phyloP scores from a whole-genome alignment of 2,888 invertebrate species.

The Rotaria macrura region DNA sequence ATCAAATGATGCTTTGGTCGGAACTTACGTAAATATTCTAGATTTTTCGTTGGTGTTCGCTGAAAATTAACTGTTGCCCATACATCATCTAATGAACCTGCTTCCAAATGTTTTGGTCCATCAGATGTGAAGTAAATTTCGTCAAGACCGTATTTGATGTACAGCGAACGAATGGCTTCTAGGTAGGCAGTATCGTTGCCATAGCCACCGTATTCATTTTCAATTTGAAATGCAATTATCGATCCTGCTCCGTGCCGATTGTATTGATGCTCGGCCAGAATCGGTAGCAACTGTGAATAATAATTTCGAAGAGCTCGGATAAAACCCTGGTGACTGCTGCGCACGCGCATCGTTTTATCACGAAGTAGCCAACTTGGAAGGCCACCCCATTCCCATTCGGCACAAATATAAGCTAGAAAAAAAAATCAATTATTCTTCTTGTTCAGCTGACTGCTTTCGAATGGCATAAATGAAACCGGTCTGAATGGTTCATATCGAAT shows the following conservation, averaged over 20 bases:
- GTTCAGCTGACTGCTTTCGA: no score
- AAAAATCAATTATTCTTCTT: no score
- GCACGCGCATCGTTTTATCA: constrained; percentile 50
- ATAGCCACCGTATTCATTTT: constrained; percentile 37
- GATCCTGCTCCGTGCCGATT: constrained; percentile 34
- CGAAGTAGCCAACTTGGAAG: constrained; percentile 52
- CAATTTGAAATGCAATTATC: constrained; percentile 36
- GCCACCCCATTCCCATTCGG: constrained; percentile 41
- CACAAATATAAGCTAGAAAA: constrained; percentile 36
- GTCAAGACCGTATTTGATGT: constrained; percentile 37
- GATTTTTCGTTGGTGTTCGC: constrained; percentile 12
- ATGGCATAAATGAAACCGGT: no score
- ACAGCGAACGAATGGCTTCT: constrained; percentile 35
- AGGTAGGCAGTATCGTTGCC: constrained; percentile 37
- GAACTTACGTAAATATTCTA: not conserved
- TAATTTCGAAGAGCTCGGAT: constrained; percentile 43
- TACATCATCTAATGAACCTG: constrained; percentile 34
- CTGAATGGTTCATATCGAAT: no score
- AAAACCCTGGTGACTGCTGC: constrained; percentile 43
- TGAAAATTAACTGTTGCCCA: constrained; percentile 35
- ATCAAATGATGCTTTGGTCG: constrained; percentile 35
- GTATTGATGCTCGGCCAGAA: constrained; percentile 41
- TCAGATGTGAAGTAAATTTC: constrained; percentile 37
- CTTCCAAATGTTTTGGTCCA: constrained; percentile 28
- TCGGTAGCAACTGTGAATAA: constrained; percentile 44